Evolutionary conservation across 2,797 vertebrate species (phyloP).

Genomic region (Propithecus perrieri): DNA sequence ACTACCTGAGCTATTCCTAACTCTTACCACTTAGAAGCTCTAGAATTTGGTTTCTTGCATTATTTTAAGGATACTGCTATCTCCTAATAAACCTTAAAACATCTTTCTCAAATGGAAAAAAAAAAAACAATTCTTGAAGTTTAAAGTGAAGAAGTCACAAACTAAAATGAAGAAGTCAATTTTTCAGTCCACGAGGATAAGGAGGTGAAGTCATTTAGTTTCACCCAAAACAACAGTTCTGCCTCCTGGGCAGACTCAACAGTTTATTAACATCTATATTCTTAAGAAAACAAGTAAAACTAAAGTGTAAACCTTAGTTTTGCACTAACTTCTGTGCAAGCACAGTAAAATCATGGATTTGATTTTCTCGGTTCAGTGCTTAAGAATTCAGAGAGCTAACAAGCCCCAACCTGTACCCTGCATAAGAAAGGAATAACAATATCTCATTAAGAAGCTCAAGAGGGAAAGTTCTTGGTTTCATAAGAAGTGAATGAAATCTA

Average conservation of each 20-base stretch:
- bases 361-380: background rate
- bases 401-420: conserved; percentile 64
- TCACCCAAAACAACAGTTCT: conserved; percentile 17
- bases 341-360: conserved; percentile 51
- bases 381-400: conserved; percentile 56
- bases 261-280: conserved; percentile 1
- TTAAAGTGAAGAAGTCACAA: conserved; percentile 35
- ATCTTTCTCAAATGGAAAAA: background rate
- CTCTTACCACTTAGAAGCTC: background rate
- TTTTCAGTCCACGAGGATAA: background rate
- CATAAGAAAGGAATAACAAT: background rate
- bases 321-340: conserved; percentile 60
- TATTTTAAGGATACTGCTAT: conserved; percentile 31
- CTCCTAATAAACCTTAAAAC: background rate
- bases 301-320: background rate
- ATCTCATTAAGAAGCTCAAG: conserved; percentile 72
- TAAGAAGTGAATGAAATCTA: conserved; percentile 78
- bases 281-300: conserved; percentile 44
- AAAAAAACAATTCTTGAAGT: background rate
- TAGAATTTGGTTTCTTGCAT: conserved; percentile 17
- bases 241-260: conserved; percentile 12
- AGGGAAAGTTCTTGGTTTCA: conserved; percentile 77
- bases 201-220: background rate
- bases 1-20: background rate
- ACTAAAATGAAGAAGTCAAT: background rate